Evolutionary conservation across 2,113 vertebrate species (phyloP).

Genomic region (Crotalus viridis): DNA sequence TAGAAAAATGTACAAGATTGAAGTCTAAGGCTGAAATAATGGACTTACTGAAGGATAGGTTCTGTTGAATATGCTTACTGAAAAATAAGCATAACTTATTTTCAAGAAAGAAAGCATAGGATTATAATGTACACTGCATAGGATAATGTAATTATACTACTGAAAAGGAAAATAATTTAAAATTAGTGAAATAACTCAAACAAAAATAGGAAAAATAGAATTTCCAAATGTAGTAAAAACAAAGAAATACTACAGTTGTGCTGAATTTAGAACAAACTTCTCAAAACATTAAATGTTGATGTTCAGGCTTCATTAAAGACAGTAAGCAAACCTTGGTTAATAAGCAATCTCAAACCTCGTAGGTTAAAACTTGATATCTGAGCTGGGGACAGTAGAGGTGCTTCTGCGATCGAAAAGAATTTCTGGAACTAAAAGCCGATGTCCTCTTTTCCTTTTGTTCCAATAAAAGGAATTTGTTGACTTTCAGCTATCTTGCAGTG

Average conservation of each 20-base stretch:
- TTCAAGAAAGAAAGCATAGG: background rate
- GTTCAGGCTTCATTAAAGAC: background rate
- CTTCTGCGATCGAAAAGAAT: slow-evolving; percentile 3
- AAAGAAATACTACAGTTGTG: background rate
- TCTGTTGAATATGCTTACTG: background rate
- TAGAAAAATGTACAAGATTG: background rate
- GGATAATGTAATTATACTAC: background rate
- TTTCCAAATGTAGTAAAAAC: background rate
- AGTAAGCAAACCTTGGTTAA: background rate
- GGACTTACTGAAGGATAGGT: background rate
- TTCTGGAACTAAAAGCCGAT: slow-evolving; percentile 7
- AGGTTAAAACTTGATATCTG: background rate
- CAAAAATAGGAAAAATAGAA: background rate
- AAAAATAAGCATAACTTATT: background rate
- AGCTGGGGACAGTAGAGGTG: background rate
- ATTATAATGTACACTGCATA: background rate
- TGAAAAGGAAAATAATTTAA: background rate
- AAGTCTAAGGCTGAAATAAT: background rate
- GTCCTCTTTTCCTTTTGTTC: background rate
- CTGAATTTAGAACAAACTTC: background rate
- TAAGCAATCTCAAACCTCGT: background rate
- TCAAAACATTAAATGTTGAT: background rate
- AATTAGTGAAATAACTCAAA: background rate
- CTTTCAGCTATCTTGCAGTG: background rate
- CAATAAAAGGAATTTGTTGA: slow-evolving; percentile 10